These are phyloP conservation scores for Typhlichthys subterraneus DNA, from an alignment of 2,797 vertebrate species.

Conservation along the genomic window DNA sequence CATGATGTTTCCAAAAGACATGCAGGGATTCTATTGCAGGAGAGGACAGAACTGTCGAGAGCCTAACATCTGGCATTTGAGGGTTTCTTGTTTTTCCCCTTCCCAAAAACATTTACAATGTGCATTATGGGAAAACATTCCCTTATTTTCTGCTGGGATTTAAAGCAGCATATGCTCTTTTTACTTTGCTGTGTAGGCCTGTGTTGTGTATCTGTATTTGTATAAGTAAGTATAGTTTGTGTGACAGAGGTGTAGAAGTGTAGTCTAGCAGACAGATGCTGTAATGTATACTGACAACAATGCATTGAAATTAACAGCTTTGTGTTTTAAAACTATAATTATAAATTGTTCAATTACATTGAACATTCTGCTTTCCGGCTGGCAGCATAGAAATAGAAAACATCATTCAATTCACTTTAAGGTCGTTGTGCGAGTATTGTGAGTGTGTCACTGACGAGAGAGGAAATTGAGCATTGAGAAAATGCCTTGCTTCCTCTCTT, in stretches of 20 bases:
- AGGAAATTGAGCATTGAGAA: background rate
- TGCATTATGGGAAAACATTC: conserved; percentile 26
- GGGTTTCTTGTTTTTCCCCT: conserved; percentile 6
- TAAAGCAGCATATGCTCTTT: background rate
- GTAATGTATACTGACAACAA: too few species aligned
- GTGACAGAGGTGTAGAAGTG: background rate
- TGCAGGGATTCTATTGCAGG: conserved; percentile 32
- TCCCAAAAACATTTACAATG: conserved; percentile 1
- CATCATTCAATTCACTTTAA: background rate
- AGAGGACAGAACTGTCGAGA: conserved; percentile 41
- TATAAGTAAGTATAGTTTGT: background rate
- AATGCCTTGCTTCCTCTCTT: background rate
- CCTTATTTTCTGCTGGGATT: conserved; percentile 14
- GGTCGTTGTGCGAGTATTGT: conserved; percentile 10
- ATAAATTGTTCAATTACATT: too few species aligned
- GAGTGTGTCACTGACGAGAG: conserved; percentile 1
- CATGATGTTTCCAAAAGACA: conserved; percentile 24
- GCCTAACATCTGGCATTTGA: conserved; percentile 45
- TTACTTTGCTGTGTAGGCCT: conserved; percentile 14
- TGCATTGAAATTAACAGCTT: too few species aligned
- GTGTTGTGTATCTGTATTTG: conserved; percentile 16
- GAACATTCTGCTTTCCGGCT: too few species aligned
- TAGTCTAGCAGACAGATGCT: background rate
- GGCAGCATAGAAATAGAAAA: too few species aligned
- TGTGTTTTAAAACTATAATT: too few species aligned